Evolutionary conservation across 2,113 vertebrate genomes (phyloP), one percentile per base, ranked within the genome.

Genomic region (Chinchilla lanigera): DNA sequence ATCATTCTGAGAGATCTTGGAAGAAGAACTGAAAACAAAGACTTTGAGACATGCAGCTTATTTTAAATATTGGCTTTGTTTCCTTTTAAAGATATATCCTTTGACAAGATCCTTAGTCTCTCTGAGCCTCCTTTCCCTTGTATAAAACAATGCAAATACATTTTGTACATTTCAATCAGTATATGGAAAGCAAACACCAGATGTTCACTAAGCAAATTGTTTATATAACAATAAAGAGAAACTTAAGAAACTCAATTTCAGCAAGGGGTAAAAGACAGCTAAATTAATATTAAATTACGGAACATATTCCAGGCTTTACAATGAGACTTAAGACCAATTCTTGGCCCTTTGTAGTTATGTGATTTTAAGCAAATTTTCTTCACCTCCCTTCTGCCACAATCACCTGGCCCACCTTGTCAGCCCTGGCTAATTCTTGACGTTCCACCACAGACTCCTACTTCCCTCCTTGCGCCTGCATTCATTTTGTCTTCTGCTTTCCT

Each of bases 11-110:
- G 16, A 3, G 10, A 63, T 50, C 24, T 80, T 84, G 63, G 11
- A 82, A 63, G 44, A 78, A 14, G 20, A 89, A 54, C 19, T 52
- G 12, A 82, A 50, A 83, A 50, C 4, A 52, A 93, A 93, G 47
- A 75, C 56, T 30, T 73, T 86, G n/a, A 86, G 61, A 86, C 50
- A 92, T 12, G 22, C 9, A 86, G 19, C 22, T 96, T 82, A 77
- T 90, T 93, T 93, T 83, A 89, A 85, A 77, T 75, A 89, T 41
- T 88, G 30, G 14, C 38, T 90, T n/a, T 71, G 65, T 61, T 94
- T 78, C 44, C 19, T 89, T 86, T 92, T 44, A 90, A 93, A 93
- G 10, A 83, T 73, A 65, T 33, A 28, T 65, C 22, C 14, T 92
- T 94, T 60, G 80, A 13, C 73, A 71, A 61, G 80, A 92, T 75